Conservation (phyloP, 1,140 invertebrate genomes). For the Campoletis sonorensis region DNA sequence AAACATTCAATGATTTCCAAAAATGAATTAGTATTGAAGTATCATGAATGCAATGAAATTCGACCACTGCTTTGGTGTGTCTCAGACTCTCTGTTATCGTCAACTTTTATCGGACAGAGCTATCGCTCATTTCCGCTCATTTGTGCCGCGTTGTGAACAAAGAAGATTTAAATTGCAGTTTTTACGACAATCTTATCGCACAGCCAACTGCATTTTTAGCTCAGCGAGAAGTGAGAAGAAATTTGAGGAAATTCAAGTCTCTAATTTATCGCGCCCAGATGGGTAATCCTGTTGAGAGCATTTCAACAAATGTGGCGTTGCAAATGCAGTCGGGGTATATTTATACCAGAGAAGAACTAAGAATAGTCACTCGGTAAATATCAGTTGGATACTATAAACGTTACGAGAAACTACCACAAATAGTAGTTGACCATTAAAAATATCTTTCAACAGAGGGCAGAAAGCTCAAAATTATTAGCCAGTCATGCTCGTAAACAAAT, state of each 20-base stretch:
- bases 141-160: not conserved
- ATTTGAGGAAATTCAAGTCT: not conserved
- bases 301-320: conserved; percentile 14
- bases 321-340: not conserved
- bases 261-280: not conserved
- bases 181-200: not conserved
- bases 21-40: too few relatives aligned
- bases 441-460: too few relatives aligned
- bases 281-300: conserved; percentile 13
- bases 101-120: too few relatives aligned
- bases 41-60: too few relatives aligned
- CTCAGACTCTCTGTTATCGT: too few relatives aligned
- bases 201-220: not conserved
- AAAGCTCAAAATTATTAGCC: too few relatives aligned
- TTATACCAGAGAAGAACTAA: not conserved
- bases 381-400: not conserved
- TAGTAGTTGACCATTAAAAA: not conserved
- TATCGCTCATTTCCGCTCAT: too few relatives aligned
- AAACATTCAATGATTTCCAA: too few relatives aligned
- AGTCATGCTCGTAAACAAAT: not conserved
- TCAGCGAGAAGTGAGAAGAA: not conserved
- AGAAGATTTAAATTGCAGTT: not conserved
- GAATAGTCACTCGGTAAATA: not conserved
- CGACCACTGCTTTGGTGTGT: too few relatives aligned
- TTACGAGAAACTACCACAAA: not conserved